These are phyloP conservation scores for Hydrophis major DNA, from an alignment of 2,797 vertebrate species.

Conservation along the genomic window DNA sequence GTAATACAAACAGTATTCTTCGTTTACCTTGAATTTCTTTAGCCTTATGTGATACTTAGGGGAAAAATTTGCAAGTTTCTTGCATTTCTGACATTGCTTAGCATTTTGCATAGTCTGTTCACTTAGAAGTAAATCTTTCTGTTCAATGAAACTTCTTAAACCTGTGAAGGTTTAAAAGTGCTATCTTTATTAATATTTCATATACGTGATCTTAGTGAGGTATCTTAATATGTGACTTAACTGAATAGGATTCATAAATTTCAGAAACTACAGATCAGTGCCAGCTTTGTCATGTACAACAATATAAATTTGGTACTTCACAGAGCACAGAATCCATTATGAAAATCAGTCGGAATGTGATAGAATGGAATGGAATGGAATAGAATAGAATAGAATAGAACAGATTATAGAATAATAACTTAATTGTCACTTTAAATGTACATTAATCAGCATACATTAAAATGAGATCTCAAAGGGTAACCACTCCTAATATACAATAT, in stretches of 20 bases:
- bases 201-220: neutral
- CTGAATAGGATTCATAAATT: neutral
- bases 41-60: neutral
- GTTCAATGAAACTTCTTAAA: neutral
- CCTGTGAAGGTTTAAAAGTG: neutral
- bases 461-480: no score
- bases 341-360: neutral
- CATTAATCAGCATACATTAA: no score
- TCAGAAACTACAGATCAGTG: neutral
- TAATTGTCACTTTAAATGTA: no score
- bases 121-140: neutral
- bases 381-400: neutral
- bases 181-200: neutral
- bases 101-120: neutral
- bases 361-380: no score
- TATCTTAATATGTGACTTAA: neutral
- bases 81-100: neutral
- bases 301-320: neutral
- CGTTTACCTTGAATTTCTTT: neutral
- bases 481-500: no score
- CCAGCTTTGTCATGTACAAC: neutral
- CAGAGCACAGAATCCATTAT: neutral
- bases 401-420: neutral
- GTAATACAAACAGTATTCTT: neutral
- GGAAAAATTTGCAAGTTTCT: neutral